Conservation (phyloP, 2,113 vertebrate genomes). For the Pycnonotus jocosus region DNA sequence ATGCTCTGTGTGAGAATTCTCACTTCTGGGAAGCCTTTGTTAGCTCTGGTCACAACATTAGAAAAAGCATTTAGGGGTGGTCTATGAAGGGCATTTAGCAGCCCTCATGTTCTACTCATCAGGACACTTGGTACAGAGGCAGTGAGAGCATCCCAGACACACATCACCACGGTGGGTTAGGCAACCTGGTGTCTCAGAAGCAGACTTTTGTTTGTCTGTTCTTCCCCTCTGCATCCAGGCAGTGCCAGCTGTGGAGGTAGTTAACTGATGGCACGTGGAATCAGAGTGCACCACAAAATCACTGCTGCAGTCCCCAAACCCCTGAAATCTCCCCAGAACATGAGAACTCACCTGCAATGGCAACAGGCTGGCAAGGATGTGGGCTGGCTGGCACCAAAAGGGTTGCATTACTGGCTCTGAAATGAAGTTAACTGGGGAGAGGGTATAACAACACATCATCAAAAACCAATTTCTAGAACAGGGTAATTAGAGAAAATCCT, state of each 20-base stretch:
- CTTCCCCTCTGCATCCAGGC: neutral
- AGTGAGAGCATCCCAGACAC: neutral
- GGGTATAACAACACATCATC: neutral
- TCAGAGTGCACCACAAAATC: neutral
- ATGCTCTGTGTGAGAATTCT: accelerated
- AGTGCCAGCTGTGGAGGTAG: neutral
- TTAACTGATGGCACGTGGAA: neutral
- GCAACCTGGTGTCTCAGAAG: neutral
- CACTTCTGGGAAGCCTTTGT: neutral
- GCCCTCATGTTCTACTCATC: neutral
- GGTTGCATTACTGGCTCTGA: neutral
- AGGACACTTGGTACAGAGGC: neutral
- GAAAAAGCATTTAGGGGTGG: neutral
- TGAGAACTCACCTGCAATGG: neutral
- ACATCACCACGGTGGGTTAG: accelerated
- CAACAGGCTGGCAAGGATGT: neutral
- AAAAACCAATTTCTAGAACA: neutral
- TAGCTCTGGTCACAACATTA: neutral
- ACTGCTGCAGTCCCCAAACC: neutral
- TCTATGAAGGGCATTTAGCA: neutral
- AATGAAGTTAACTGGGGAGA: neutral
- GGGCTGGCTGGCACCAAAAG: neutral
- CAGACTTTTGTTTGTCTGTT: neutral
- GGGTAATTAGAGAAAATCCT: neutral
- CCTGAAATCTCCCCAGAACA: accelerated